Evolutionary conservation across 2,797 vertebrate species (phyloP).

Genomic region (Pangasius macronema): DNA sequence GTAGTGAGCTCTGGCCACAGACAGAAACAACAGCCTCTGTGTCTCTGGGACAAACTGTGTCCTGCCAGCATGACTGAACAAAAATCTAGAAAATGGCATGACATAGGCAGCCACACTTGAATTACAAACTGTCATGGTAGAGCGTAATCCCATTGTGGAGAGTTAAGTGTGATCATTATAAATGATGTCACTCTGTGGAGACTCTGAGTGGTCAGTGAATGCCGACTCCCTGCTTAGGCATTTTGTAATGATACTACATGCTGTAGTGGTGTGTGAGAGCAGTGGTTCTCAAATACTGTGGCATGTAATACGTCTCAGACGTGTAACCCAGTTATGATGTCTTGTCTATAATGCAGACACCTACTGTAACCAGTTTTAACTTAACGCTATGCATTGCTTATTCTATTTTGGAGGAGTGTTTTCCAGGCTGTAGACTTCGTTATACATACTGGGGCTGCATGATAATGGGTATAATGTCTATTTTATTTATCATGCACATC

Average conservation of each 20-base stretch:
- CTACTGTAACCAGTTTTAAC: conserved; percentile 64
- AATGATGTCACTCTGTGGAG: conserved; percentile 4
- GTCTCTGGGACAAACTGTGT: conserved; percentile 51
- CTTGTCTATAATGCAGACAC: conserved; percentile 41
- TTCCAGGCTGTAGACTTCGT: conserved; percentile 19
- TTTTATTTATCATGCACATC: not conserved
- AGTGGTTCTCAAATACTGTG: not conserved
- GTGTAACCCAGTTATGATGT: conserved; percentile 5
- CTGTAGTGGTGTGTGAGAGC: not conserved
- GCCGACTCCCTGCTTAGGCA: not conserved
- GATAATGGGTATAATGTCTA: not conserved
- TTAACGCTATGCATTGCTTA: conserved; percentile 59
- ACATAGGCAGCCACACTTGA: conserved; percentile 40
- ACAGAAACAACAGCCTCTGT: conserved; percentile 49
- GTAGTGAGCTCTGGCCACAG: conserved; percentile 48
- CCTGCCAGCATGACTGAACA: conserved; percentile 54
- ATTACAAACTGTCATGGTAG: conserved; percentile 10
- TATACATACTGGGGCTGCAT: not conserved
- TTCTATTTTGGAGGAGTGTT: conserved; percentile 56
- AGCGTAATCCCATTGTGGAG: not conserved
- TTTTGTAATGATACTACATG: not conserved
- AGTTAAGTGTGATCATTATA: not conserved
- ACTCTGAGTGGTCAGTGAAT: not conserved
- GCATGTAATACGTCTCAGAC: conserved; percentile 51
- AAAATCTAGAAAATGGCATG: conserved; percentile 38